Base-by-base conservation (phyloP, 2,888 invertebrate species). In the Idaea dimidiata region DNA sequence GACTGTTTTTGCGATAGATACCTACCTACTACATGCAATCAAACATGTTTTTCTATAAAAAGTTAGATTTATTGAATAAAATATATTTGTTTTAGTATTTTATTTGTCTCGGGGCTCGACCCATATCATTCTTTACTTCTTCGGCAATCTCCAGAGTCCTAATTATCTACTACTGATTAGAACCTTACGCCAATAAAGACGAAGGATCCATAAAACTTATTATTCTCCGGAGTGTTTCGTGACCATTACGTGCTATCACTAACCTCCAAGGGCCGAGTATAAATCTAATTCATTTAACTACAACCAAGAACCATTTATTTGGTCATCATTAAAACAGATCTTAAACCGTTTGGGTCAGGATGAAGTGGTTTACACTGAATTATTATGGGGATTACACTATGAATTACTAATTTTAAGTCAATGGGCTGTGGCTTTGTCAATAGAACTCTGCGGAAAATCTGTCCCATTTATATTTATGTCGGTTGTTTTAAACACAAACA, bases 241-340 rank as follows among this genome's bases (percentile, higher is more conserved):
- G 43, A 43, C 43, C 43, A 43, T 43, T 43, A 43, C 43, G 43
- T 43, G 43, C 43, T 64, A 68, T 66, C 62, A 65, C 58, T 58
- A 65, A 60, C 53, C 65, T 59, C 8, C 64, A 32, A 64, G 64
- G 60, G 70, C 57, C 43, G 58, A 61, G 59, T 17, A 59, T 32
- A 59, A 55, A 59, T 59, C 56, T 59, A 57, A 61, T 66, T 66
- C 63, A 66, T 64, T 69, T 60, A 62, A 61, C 18, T 70, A 69
- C 62, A 66, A 67, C 60, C 59, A 66, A 69, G 67, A 68, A 55
- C 60, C 60, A 43, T 32, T 43, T 10, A 43, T 43, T 43, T 10
- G 10, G 43, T 43, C 2, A 43, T 43, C 43, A 43, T 43, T 43
- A 43, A 43, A 43, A 43, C 43, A 8, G 8, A 14, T 43, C 43